Conservation (phyloP, 2,888 invertebrate species). For the Heliconius ethilla region DNA sequence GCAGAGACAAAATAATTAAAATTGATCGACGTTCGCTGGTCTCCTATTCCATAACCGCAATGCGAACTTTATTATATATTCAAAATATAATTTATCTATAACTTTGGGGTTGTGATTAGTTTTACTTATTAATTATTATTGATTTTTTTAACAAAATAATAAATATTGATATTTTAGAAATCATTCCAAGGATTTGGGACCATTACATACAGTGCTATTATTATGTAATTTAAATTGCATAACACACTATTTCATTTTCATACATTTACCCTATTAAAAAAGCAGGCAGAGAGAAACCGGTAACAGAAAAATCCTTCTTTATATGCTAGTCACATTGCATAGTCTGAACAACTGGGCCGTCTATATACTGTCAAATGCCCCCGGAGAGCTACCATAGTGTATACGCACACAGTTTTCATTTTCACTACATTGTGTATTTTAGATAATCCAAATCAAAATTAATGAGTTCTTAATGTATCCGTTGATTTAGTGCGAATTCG, state of each 20-base stretch:
- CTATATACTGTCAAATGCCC: not conserved
- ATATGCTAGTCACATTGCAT: not conserved
- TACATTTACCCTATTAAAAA: not conserved
- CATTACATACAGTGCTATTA: not conserved
- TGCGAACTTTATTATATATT: slow-evolving; percentile 31
- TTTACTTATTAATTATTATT: not conserved
- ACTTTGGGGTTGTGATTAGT: not conserved
- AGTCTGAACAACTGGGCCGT: not conserved
- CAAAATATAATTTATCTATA: slow-evolving; percentile 21
- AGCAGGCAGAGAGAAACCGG: not conserved
- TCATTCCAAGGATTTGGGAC: not conserved
- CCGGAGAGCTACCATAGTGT: not conserved
- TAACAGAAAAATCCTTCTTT: not conserved
- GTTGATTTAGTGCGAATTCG: too few relatives aligned
- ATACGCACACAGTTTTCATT: not conserved
- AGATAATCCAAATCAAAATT: too few relatives aligned
- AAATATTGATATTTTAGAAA: not conserved
- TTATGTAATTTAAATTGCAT: not conserved
- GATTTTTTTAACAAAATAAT: not conserved
- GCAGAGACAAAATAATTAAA: slow-evolving; percentile 36
- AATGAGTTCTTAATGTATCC: too few relatives aligned
- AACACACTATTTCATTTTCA: not conserved
- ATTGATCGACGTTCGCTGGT: slow-evolving; percentile 34
- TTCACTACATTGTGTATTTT: too few relatives aligned
- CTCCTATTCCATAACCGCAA: slow-evolving; percentile 23